phyloP scores from a whole-genome alignment of 2,888 invertebrate species.

The Cremastobaeus sp. region DNA sequence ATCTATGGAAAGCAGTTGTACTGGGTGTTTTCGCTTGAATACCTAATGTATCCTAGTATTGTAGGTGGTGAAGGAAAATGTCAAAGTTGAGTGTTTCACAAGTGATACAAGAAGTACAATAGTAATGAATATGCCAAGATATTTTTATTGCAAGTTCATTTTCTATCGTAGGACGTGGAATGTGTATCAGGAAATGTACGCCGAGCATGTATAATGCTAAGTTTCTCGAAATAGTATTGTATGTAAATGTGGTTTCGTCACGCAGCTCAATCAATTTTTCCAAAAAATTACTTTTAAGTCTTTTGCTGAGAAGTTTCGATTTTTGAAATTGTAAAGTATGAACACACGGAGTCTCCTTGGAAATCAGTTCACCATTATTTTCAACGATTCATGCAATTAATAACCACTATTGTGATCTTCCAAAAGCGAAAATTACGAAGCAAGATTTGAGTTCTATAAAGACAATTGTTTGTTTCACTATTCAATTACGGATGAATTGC shows the following conservation, averaged over 20 bases:
- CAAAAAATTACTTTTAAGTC: too few species aligned
- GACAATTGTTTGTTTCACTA: conserved; percentile 65
- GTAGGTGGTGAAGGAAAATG: conserved; percentile 49
- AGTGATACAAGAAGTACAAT: conserved; percentile 44
- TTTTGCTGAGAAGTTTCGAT: too few species aligned
- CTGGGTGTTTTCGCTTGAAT: conserved; percentile 20
- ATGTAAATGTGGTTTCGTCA: conserved; percentile 25
- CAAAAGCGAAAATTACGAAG: conserved; percentile 61
- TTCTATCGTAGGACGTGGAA: conserved; percentile 22
- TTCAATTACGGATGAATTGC: conserved; percentile 76
- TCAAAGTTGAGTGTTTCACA: conserved; percentile 49
- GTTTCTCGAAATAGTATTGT: conserved; percentile 27
- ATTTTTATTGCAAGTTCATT: conserved; percentile 32
- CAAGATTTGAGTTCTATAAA: conserved; percentile 16
- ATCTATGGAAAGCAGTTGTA: conserved; percentile 37
- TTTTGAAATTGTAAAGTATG: too few species aligned
- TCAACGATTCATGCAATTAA: too few species aligned
- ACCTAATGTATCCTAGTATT: conserved; percentile 30
- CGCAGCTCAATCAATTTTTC: conserved; percentile 38
- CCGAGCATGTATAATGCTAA: conserved; percentile 20
- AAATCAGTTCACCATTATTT: too few species aligned
- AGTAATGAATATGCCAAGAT: conserved; percentile 38
- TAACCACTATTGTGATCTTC: background rate
- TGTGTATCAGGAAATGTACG: conserved; percentile 29
- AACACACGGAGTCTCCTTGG: too few species aligned